Evolutionary conservation across 2,797 vertebrate species (phyloP).

Genomic region (Lutjanus argentimaculatus): DNA sequence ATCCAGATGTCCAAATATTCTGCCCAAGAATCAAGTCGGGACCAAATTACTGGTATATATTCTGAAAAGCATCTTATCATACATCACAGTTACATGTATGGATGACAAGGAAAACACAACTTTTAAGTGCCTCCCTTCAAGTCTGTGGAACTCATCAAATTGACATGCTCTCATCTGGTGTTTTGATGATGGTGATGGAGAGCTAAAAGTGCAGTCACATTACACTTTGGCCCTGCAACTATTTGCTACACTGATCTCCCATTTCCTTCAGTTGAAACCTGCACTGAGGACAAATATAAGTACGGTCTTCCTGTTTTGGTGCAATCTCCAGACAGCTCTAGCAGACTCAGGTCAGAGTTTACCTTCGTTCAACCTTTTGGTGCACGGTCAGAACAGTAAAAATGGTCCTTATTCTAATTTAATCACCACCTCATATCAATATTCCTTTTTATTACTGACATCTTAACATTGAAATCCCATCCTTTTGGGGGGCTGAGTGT

Average conservation of each 20-base stretch:
- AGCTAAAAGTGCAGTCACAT: not conserved
- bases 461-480: too few relatives aligned
- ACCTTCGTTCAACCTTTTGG: not conserved
- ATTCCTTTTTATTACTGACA: not conserved
- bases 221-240: not conserved
- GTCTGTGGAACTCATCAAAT: not conserved
- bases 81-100: not conserved
- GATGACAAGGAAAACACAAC: not conserved
- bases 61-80: not conserved
- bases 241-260: not conserved
- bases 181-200: not conserved
- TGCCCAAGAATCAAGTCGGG: too few relatives aligned
- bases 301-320: not conserved
- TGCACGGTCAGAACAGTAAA: not conserved
- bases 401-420: not conserved
- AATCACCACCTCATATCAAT: not conserved
- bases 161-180: not conserved
- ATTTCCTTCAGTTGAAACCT: not conserved
- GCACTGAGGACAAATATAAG: fast-evolving
- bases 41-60: not conserved
- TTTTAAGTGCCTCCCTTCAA: too few relatives aligned
- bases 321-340: not conserved
- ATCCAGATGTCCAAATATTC: not conserved
- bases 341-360: not conserved
- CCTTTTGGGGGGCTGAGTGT: not conserved